A percentile compares a stretch with the other conserved stretches of the same genome.
These are phyloP conservation scores for Brachystomella parvula DNA, from an alignment of 1,140 invertebrate species.

Conservation along the genomic window DNA sequence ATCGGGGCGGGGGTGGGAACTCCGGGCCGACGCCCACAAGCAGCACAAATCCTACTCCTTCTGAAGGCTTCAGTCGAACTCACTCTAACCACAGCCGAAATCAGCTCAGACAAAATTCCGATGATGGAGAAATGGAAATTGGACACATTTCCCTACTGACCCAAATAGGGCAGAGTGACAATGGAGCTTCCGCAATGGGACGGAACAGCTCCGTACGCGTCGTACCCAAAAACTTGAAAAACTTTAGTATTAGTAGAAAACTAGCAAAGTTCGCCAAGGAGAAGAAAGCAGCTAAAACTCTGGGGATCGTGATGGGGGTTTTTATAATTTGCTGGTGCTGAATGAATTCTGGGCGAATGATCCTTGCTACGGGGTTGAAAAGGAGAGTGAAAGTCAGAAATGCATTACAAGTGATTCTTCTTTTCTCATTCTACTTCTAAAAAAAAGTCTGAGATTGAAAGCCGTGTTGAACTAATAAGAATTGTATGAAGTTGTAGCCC, in stretches of 20 bases:
- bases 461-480: no score
- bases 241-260: constrained; percentile 80
- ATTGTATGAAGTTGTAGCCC: no score
- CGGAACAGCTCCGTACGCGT: constrained; percentile 34
- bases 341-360: background rate
- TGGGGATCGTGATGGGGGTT: constrained; percentile 86
- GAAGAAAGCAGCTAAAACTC: constrained; percentile 90
- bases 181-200: constrained; percentile 17
- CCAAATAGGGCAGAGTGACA: constrained; percentile 20
- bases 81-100: background rate
- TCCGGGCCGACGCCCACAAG: constrained; percentile 28
- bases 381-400: no score
- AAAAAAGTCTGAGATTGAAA: no score
- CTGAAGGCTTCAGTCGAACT: background rate
- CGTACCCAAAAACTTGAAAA: constrained; percentile 51
- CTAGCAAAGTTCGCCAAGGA: constrained; percentile 87
- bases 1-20: constrained; percentile 61
- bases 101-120: constrained; percentile 34
- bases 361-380: background rate
- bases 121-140: constrained; percentile 31
- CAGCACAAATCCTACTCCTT: background rate
- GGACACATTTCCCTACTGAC: constrained; percentile 30
- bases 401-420: no score
- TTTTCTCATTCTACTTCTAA: no score
- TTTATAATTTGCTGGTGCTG: constrained; percentile 53